Base-by-base conservation (phyloP, 1,140 invertebrate genomes). In the Heliconius melpomene region DNA sequence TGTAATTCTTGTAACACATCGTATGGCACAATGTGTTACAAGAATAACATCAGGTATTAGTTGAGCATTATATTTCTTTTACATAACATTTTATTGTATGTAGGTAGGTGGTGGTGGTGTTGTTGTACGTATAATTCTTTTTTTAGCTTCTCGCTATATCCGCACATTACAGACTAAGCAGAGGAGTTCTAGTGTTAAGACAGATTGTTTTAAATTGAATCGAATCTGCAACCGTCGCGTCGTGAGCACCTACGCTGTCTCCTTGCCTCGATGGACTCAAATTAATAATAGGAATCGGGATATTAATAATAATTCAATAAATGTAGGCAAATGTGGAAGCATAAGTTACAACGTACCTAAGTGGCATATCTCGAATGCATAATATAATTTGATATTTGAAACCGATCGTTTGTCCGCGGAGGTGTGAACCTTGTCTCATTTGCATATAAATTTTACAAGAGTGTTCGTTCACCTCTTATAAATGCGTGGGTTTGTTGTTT, bases 401-500 rank as follows among this genome's bases (percentile, higher is more conserved):
- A 29, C 38, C 75, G 60, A 77, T 75, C 73, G 46, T 50, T 75
- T 66, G 50, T 60, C 52, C 54, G 29, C 73, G 46, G 60, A 77
- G 75, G 75, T 77, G 75, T 77, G 75, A 77, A 16, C 54, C 57
- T 52, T 36, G 38, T 38, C 75, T 70, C 57, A 77, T 77, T 77
- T 70, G 11, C 75, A 77, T 77, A 46, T 29, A 71, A 70, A 71
- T 71, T 70, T 70, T 50, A 71, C 60, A 66, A 23, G 20, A 66
- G 29, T 38, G 75, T n/a, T 29, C 75, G 75, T 77, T 77, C 75
- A 77, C 75, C 75, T 71, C 75, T 9, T 20, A 26, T 66, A 16
- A 66, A 29, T 3, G 60, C 60, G 60, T 66, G 60, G 60, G 60
- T 29, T 66, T 66, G 23, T 66, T 66, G 26, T n/a, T 16, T 66